Evolutionary conservation across 1,140 invertebrate genomes (phyloP).

Genomic region (Andrena cerasifolii): DNA sequence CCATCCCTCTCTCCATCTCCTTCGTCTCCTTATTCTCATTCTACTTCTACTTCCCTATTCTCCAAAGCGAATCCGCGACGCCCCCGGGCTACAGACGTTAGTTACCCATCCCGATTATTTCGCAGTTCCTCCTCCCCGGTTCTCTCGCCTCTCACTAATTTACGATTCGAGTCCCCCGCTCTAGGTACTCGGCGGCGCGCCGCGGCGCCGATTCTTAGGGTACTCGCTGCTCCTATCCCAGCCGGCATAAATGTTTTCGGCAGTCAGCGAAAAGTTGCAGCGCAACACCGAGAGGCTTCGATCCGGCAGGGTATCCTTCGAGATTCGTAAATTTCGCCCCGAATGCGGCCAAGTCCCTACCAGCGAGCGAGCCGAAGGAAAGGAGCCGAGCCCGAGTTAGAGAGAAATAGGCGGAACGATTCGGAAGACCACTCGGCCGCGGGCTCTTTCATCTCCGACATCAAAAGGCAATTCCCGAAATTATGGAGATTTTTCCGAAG

Average conservation of each 20-base stretch:
- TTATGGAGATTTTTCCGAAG: conserved; percentile 80
- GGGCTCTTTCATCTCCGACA: conserved; percentile 79
- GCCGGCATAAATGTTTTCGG: no score
- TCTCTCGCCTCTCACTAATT: neutral
- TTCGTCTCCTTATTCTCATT: neutral
- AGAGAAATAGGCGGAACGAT: conserved; percentile 44
- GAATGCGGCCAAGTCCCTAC: no score
- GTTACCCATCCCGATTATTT: conserved; percentile 30
- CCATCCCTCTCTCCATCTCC: neutral
- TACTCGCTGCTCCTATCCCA: no score
- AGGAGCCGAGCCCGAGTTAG: conserved; percentile 42
- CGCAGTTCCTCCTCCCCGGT: no score
- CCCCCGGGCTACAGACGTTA: conserved; percentile 34
- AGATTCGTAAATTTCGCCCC: conserved; percentile 62
- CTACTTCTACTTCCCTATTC: no score
- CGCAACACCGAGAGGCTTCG: neutral
- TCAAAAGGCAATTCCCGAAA: conserved; percentile 80
- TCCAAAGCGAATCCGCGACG: conserved; percentile 26
- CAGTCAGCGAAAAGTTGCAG: no score
- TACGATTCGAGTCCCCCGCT: no score
- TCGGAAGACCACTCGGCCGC: conserved; percentile 58
- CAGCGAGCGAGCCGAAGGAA: conserved; percentile 7
- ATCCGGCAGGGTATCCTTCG: conserved; percentile 47
- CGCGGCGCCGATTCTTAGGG: no score
- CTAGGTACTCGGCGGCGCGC: no score